phyloP scores from a whole-genome alignment of 1,140 invertebrate genomes.

The Drosophila cardini region DNA sequence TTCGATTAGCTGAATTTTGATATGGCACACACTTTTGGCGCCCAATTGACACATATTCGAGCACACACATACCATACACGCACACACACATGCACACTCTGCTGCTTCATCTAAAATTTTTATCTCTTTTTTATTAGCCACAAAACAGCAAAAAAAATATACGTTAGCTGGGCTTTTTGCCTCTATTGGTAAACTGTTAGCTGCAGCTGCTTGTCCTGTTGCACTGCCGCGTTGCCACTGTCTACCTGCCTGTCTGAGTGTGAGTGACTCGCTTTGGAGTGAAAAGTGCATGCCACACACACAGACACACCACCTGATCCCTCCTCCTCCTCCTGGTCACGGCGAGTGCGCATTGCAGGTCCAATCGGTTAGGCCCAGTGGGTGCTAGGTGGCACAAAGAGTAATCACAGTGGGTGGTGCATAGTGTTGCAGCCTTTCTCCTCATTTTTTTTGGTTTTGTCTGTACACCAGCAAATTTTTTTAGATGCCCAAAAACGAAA shows the following conservation, averaged over 20 bases:
- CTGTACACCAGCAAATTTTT: slow-evolving; percentile 48
- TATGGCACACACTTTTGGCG: background rate
- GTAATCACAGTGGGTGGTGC: background rate
- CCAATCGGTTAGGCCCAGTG: background rate
- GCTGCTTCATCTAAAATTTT: background rate
- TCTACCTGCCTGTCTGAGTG: slow-evolving; percentile 17
- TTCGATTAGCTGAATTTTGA: background rate
- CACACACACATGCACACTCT: background rate
- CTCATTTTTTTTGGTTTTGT: slow-evolving; percentile 46
- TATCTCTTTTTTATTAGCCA: slow-evolving; percentile 4
- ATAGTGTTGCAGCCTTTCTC: background rate
- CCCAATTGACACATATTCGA: slow-evolving; percentile 4
- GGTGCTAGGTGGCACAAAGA: background rate
- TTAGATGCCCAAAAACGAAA: slow-evolving; percentile 18
- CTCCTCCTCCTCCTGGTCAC: slow-evolving; percentile 11
- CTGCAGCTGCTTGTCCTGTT: slow-evolving; percentile 31
- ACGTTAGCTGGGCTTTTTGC: background rate
- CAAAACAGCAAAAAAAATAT: slow-evolving; percentile 5
- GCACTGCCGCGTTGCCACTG: slow-evolving; percentile 25
- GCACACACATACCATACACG: slow-evolving; percentile 1
- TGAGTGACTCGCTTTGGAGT: slow-evolving; percentile 39
- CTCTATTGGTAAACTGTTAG: background rate
- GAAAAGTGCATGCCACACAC: slow-evolving; percentile 38
- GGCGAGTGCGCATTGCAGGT: slow-evolving; percentile 48
- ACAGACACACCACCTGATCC: background rate